A percentile compares a stretch with the other conserved stretches of the same genome.
Conservation (phyloP, 2,113 vertebrate species). For the Tupaia tana region DNA sequence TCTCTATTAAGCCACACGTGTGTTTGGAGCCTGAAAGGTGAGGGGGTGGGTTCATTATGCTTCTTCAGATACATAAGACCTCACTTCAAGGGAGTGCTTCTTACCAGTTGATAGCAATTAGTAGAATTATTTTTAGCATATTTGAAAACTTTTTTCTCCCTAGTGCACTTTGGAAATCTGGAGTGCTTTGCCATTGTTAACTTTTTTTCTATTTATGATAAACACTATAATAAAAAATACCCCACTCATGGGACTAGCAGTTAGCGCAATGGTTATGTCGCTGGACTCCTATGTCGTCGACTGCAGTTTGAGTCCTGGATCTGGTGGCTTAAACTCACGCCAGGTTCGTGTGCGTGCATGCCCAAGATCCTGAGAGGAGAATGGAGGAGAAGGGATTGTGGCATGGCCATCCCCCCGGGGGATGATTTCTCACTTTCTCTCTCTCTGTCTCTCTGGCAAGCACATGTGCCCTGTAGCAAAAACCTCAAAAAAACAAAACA, state of each 20-base stretch:
- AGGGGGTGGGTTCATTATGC: background rate
- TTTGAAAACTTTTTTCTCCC: conserved; percentile 59
- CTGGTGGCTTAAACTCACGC: too few relatives aligned
- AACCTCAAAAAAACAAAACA: too few relatives aligned
- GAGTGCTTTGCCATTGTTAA: conserved; percentile 15
- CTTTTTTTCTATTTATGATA: background rate
- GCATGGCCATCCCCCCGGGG: too few relatives aligned
- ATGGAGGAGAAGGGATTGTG: too few relatives aligned
- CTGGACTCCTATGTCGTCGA: too few relatives aligned
- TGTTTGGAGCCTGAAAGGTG: background rate
- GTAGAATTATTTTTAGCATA: conserved; percentile 58
- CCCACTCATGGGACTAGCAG: background rate
- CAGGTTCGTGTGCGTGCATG: too few relatives aligned
- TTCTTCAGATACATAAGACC: background rate
- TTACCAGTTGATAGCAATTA: conserved; percentile 34
- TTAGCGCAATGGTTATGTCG: too few relatives aligned
- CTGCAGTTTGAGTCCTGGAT: too few relatives aligned
- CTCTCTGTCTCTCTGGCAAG: too few relatives aligned
- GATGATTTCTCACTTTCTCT: too few relatives aligned
- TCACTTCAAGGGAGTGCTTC: conserved; percentile 8
- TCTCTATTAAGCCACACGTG: background rate
- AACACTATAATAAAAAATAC: background rate
- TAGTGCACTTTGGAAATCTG: conserved; percentile 29
- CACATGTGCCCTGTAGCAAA: too few relatives aligned
- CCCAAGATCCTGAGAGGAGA: too few relatives aligned